phyloP scores from a whole-genome alignment of 2,113 vertebrate genomes.

The Tiliqua scincoides region DNA sequence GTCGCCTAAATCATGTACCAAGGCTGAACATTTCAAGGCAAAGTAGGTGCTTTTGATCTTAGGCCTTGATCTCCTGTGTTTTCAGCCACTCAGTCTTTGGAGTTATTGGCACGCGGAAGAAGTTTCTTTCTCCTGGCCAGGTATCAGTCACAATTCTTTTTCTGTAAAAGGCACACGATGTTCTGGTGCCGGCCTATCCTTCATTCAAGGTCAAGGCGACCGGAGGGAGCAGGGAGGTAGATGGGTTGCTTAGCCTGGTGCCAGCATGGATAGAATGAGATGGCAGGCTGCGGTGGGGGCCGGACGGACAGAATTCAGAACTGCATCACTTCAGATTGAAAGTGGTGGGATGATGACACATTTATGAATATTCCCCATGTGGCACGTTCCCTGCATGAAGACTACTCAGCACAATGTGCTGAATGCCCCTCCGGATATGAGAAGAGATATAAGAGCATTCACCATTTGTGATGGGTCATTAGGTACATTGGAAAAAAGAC shows the following conservation, averaged over 20 bases:
- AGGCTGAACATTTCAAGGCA: slow-evolving; percentile 37
- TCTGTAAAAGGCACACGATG: background rate
- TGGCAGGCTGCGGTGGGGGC: background rate
- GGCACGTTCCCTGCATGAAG: no score
- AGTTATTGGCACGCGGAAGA: background rate
- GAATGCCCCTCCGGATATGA: no score
- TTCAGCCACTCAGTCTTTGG: background rate
- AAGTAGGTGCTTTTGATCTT: slow-evolving; percentile 43
- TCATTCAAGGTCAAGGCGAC: background rate
- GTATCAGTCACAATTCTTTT: background rate
- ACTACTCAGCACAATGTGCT: no score
- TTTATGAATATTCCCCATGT: no score
- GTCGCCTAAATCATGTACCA: slow-evolving; percentile 30
- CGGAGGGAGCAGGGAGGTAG: background rate
- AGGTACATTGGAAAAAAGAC: no score
- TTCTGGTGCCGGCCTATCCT: background rate
- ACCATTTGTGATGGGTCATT: no score
- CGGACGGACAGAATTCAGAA: background rate
- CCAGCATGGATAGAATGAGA: background rate
- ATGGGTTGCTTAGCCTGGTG: background rate
- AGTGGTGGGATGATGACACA: no score
- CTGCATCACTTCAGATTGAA: background rate
- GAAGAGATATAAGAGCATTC: no score
- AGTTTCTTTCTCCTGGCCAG: background rate
- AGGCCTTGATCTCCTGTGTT: slow-evolving; percentile 3